phyloP scores from a whole-genome alignment of 1,140 invertebrate genomes.

The Brachionus rotundiformis region DNA sequence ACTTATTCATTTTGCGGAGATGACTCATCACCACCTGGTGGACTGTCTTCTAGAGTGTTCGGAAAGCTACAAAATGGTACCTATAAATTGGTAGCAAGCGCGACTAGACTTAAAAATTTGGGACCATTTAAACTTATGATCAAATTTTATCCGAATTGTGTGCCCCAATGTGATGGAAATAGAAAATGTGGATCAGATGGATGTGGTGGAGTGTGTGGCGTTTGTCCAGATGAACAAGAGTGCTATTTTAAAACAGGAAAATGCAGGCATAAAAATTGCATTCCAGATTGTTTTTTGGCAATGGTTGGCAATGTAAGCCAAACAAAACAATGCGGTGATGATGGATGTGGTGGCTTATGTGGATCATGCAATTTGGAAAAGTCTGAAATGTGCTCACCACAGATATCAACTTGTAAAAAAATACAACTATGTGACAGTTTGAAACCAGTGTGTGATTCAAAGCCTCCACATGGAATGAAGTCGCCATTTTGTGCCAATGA shows the following conservation, averaged over 20 bases:
- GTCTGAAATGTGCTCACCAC: background rate
- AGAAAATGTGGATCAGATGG: background rate
- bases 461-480: background rate
- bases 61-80: background rate
- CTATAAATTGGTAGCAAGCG: constrained; percentile 1
- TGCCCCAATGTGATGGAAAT: constrained; percentile 16
- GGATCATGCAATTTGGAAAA: background rate
- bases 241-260: background rate
- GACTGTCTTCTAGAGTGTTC: background rate
- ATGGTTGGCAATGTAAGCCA: background rate
- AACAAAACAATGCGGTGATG: background rate
- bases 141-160: constrained; percentile 22
- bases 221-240: background rate
- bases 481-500: background rate
- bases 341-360: background rate
- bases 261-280: background rate
- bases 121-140: background rate
- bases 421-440: background rate
- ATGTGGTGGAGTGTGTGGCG: background rate
- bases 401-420: background rate
- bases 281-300: background rate
- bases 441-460: background rate
- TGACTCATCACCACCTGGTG: background rate
- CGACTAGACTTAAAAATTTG: background rate
- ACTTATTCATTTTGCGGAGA: background rate